These are phyloP conservation scores for Sternotherus odoratus DNA, from an alignment of 2,797 vertebrate species.

Conservation along the genomic window DNA sequence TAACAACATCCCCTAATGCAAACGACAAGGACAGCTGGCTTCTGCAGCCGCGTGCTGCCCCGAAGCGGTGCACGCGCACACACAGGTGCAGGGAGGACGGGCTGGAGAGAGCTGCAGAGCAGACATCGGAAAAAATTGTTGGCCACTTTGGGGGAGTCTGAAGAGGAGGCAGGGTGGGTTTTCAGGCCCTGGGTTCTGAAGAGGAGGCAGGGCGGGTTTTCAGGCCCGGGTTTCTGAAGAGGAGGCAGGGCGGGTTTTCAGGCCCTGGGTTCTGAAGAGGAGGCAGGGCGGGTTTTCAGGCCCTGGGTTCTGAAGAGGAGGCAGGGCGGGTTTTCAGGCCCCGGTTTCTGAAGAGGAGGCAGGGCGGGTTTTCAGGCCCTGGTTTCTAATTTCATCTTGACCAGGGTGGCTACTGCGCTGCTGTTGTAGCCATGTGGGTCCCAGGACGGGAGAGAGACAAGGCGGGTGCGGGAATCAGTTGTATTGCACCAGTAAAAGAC, in stretches of 20 bases:
- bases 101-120: not conserved
- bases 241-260: no score
- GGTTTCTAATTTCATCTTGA: not conserved
- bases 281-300: no score
- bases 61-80: no score
- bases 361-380: not conserved
- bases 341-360: not conserved
- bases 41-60: no score
- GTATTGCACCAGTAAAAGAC: not conserved
- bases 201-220: no score
- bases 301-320: not conserved
- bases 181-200: not conserved
- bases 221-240: not conserved
- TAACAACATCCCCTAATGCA: no score
- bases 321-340: no score
- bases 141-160: not conserved
- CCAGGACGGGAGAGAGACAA: no score
- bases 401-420: no score
- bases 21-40: no score
- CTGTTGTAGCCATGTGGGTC: accelerated
- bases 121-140: not conserved
- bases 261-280: not conserved
- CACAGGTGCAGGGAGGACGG: not conserved
- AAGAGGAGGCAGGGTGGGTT: not conserved
- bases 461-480: not conserved